A percentile compares a stretch with the other conserved stretches of the same genome.
Evolutionary conservation across 2,797 vertebrate species (phyloP).

Genomic region (Picus viridis): DNA sequence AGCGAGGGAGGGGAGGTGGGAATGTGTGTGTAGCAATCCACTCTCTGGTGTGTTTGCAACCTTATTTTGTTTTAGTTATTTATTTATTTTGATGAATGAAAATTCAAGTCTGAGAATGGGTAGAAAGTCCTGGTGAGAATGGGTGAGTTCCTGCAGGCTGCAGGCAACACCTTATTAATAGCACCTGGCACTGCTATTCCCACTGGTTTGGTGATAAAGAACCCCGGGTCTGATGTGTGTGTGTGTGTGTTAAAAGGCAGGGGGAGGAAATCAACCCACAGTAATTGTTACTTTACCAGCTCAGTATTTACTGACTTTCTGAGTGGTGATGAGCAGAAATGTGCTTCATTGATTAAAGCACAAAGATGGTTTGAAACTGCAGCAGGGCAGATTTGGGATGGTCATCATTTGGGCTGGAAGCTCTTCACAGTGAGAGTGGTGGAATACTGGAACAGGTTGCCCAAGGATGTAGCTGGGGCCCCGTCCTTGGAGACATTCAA

Average conservation of each 20-base stretch:
- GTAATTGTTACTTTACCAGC: neutral
- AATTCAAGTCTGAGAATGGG: neutral
- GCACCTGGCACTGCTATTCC: neutral
- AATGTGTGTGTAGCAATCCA: neutral
- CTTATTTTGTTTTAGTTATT: neutral
- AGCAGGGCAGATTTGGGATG: no score
- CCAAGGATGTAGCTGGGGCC: no score
- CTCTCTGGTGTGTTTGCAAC: neutral
- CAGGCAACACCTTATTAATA: constrained; percentile 14
- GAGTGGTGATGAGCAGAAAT: constrained; percentile 1
- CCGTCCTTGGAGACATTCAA: no score
- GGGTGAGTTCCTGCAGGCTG: neutral
- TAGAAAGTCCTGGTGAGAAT: neutral
- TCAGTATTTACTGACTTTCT: neutral
- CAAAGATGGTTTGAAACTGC: neutral
- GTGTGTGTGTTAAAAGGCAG: neutral
- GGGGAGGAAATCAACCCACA: neutral
- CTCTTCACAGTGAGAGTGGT: no score
- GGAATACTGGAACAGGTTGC: no score
- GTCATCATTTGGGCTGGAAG: no score
- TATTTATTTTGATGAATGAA: constrained; percentile 46
- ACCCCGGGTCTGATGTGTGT: neutral
- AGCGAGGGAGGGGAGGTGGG: neutral
- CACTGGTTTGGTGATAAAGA: neutral
- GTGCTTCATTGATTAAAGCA: constrained; percentile 19